Evolutionary conservation across 2,888 invertebrate genomes (phyloP).

Genomic region (Aphelenchoides bicaudatus): DNA sequence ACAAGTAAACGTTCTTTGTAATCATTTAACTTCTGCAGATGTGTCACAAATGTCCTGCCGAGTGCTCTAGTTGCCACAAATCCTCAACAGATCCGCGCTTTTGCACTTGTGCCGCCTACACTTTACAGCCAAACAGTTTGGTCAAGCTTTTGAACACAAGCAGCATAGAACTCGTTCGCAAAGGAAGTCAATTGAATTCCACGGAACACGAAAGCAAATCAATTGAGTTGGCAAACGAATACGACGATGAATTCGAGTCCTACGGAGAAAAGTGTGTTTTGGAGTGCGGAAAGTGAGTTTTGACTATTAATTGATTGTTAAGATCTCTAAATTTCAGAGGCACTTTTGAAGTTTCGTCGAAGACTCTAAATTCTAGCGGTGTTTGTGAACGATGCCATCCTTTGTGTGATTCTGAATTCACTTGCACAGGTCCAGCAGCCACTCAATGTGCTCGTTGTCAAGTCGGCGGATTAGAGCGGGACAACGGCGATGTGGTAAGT

Average conservation of each 20-base stretch:
- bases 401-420: constrained; percentile 42
- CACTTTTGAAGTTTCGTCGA: constrained; percentile 10
- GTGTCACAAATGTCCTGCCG: constrained; percentile 38
- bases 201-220: neutral
- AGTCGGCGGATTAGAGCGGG: constrained; percentile 24
- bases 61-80: constrained; percentile 36
- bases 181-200: neutral
- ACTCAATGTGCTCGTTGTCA: constrained; percentile 37
- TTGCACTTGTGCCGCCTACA: constrained; percentile 27
- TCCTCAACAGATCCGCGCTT: constrained; percentile 1
- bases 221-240: neutral
- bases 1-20: constrained; percentile 1
- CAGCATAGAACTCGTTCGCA: no score
- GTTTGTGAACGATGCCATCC: constrained; percentile 31
- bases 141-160: neutral
- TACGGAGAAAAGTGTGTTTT: no score
- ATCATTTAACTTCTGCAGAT: constrained; percentile 23
- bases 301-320: neutral
- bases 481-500: constrained; percentile 21
- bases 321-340: constrained; percentile 14
- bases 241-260: neutral
- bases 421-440: constrained; percentile 32
- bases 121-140: neutral
- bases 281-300: constrained; percentile 29
- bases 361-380: constrained; percentile 11